These are phyloP conservation scores for Argya squamiceps DNA, from an alignment of 2,797 vertebrate species.

Conservation along the genomic window DNA sequence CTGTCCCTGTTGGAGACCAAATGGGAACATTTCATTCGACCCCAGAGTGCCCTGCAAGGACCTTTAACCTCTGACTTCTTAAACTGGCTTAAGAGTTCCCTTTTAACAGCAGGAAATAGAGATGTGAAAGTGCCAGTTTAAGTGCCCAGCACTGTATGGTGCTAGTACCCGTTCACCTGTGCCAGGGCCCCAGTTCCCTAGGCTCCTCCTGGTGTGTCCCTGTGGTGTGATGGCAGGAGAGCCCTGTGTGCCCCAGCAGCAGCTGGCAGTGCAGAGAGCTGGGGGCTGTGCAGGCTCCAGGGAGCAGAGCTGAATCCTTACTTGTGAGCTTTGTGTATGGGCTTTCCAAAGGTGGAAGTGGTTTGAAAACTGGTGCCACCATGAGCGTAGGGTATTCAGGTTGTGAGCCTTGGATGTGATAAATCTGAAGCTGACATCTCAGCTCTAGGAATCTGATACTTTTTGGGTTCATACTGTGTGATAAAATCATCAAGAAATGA, in stretches of 20 bases:
- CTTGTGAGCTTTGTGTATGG: neutral
- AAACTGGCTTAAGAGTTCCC: neutral
- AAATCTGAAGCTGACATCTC: neutral
- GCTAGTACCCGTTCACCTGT: neutral
- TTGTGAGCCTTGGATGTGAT: neutral
- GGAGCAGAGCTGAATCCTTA: neutral
- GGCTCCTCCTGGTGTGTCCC: neutral
- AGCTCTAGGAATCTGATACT: neutral
- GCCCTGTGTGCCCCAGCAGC: neutral
- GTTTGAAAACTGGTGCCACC: neutral
- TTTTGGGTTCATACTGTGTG: neutral
- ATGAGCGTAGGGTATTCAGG: fast-evolving
- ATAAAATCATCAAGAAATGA: neutral
- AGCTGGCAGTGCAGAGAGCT: neutral
- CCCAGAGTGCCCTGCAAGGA: neutral
- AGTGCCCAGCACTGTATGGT: neutral
- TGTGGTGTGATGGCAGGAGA: neutral
- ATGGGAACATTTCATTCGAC: neutral
- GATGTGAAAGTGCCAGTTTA: neutral
- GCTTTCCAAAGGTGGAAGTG: neutral
- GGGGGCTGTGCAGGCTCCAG: neutral
- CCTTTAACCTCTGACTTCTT: neutral
- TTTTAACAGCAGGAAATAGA: neutral
- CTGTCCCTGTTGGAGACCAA: neutral
- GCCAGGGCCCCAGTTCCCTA: neutral